Base-by-base conservation (phyloP, 2,113 vertebrate species). In the Stomatorhinus ivindoensis region DNA sequence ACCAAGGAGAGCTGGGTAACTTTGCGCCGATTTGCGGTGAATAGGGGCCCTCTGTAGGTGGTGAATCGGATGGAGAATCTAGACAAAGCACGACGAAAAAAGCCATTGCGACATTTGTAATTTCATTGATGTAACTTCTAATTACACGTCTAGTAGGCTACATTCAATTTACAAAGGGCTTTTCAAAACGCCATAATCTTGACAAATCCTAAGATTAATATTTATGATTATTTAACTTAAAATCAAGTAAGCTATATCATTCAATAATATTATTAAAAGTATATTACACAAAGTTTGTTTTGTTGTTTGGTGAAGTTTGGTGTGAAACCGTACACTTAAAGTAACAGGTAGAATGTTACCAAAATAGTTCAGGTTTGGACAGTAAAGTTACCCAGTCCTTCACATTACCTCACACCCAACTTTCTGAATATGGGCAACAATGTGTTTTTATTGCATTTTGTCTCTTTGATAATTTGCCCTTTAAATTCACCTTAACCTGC, bases 21-120 rank as follows among this genome's bases (percentile, higher is more conserved):
- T 84, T 84, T 21, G 24, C 39, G 76, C 39, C 76, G 42, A 48
- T 48, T 86, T 50, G 90, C 91, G 39, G 76, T 47, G 93, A 51
- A 10, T 83, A 84, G 8, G 84, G 89, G 90, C 92, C 50, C 90
- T 17, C 91, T 80, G 76, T 53, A 73, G 35, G n/a, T 42, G 48
- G 4, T 61, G 44, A 39, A 53, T 39, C 69, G 1, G 15, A 31
- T 13, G 3, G 65, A 76, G 44, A 65, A 46, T 82, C 42, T 13
- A 10, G 24, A 31, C n/a, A 86, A 86, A 11, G 2, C 46, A 51
- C 11, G 21, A 85, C 39, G 46, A 42, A 15, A 17, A 31, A 27
- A n/a, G 31, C 31, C 10, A 39, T 76, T 39, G 35, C 35, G 73
- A 80, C 35, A 80, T 39, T 42, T 42, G 1, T 15, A 39, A 42